phyloP scores from a whole-genome alignment of 2,888 invertebrate species.

The Stegana nigrithorax region DNA sequence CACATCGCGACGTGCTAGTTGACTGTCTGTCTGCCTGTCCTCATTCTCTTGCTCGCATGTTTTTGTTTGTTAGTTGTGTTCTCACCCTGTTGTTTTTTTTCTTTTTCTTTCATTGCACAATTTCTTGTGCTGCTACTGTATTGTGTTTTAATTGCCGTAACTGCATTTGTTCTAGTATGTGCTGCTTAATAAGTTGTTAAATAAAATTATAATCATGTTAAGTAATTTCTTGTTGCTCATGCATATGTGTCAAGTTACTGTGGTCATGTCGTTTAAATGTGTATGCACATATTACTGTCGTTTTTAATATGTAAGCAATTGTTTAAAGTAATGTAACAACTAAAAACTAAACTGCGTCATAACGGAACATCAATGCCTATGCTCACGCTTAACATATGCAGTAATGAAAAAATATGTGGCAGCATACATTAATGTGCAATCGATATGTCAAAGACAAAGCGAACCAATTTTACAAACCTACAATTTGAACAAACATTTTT shows the following conservation, averaged over 20 bases:
- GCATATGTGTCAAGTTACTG: not conserved
- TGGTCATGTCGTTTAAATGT: not conserved
- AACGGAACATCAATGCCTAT: no score
- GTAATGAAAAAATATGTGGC: no score
- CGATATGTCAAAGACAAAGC: no score
- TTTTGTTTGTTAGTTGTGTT: not conserved
- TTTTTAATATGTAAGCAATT: not conserved
- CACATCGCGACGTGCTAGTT: no score
- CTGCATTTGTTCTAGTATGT: not conserved
- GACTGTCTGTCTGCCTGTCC: no score
- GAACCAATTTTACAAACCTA: no score
- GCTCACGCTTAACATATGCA: no score
- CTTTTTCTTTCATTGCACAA: not conserved
- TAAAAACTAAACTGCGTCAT: no score
- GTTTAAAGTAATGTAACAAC: no score
- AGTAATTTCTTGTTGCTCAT: not conserved
- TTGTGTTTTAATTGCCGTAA: conserved; percentile 5
- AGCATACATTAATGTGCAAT: no score
- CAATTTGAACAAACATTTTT: no score
- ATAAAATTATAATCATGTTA: not conserved
- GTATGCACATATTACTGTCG: not conserved
- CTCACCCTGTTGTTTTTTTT: not conserved
- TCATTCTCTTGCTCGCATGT: no score
- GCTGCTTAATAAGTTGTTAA: not conserved
- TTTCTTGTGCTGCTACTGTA: not conserved